Evolutionary conservation across 2,888 invertebrate species (phyloP).

Genomic region (Andrena marginata): DNA sequence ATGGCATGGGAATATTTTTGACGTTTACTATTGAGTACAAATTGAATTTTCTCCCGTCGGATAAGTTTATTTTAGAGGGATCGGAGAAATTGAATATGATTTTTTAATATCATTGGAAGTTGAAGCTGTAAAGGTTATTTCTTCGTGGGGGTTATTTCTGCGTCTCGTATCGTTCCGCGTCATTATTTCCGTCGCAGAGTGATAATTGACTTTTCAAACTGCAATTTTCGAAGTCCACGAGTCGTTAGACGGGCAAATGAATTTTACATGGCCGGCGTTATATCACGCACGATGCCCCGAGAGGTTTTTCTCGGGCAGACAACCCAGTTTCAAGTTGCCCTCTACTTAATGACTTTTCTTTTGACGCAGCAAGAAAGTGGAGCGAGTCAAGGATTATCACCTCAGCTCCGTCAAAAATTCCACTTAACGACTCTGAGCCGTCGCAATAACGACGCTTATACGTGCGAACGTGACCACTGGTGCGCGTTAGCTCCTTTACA

Average conservation of each 20-base stretch:
- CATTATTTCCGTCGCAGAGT: background rate
- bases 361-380: conserved; percentile 40
- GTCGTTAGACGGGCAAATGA: conserved; percentile 31
- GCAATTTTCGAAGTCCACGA: background rate
- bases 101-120: no score
- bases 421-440: conserved; percentile 32
- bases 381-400: conserved; percentile 43
- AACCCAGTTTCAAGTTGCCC: conserved; percentile 28
- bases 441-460: background rate
- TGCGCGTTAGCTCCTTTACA: conserved; percentile 9
- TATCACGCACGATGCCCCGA: background rate
- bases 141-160: background rate
- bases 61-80: no score
- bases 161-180: background rate
- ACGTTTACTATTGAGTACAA: no score
- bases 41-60: no score
- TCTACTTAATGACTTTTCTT: conserved; percentile 55
- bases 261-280: conserved; percentile 14
- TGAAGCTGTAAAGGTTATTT: background rate
- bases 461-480: no score
- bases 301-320: conserved; percentile 3
- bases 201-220: conserved; percentile 8
- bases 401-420: conserved; percentile 40
- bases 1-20: no score
- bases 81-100: no score